Evolutionary conservation across 2,113 vertebrate species (phyloP), one percentile per base, ranked within the genome.

Genomic region (Vireo altiloquus): DNA sequence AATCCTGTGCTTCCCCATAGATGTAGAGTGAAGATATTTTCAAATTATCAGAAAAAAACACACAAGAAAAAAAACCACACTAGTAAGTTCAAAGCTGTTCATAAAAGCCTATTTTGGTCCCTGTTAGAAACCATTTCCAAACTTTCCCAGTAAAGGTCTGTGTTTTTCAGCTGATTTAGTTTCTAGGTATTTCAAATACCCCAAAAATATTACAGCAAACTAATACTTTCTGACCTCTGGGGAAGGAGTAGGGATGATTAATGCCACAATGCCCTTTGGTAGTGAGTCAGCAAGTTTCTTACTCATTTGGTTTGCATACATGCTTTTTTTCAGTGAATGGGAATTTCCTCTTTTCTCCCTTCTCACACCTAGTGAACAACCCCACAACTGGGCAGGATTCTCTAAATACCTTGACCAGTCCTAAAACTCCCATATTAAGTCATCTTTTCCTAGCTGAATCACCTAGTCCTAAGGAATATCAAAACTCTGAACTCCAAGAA

Each of bases 251-350:
- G 40, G 64, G 72, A 78, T 96, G 94, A 93, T 93, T 90, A 90
- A 93, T 92, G 86, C 70, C 24, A 65, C 65, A 33, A 9, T 50
- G 54, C 28, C 68, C 76, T 90, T 94, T 0, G 4, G 30, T 77
- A 90, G 79, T 94, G 96, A 97, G 69, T 96, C 95, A 96, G 92
- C 93, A 94, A 63, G 39, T 96, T 87, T 88, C 87, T 96, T 94
- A 95, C 88, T 95, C 94, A 94, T 47, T 93, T 19, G 19, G 15
- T 81, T 81, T 94, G 86, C 64, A 27, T 86, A 40, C 0, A 1
- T n/a, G 59, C 2, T 31, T 61, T 50, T 85, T 82, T 71, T 78
- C 16, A 13, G 17, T 23, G 69, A 95, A 60, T 96, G 95, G 69
- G 94, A 97, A 95, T 84, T 87, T 97, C 87, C 91, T 95, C 31